Evolutionary conservation across 2,113 vertebrate species (phyloP), one percentile per base, ranked within the genome.

Genomic region (Synodontis membranacea): DNA sequence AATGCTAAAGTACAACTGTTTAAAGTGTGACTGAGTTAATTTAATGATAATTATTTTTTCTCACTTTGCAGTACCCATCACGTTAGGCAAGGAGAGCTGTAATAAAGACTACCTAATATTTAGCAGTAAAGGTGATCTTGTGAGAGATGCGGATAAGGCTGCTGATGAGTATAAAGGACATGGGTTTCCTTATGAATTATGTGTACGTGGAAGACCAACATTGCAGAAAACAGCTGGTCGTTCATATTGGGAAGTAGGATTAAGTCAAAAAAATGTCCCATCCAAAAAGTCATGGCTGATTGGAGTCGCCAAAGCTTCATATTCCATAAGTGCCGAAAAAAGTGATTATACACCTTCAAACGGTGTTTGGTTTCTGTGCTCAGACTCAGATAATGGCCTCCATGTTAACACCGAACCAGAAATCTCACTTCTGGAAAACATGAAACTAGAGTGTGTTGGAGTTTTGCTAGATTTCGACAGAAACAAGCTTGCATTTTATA

Each of bases 291-390:
- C 88, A 50, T 94, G 94, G 93, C 87, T 91, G 87, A 64, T 94
- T 7, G 94, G 94, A 50, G 88, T 94, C 39, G 86, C 89, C n/a
- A 89, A 39, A 82, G 48, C 0, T 34, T 0, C 19, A 28, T 4
- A 4, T 52, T 11, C 19, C 5, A 39, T n/a, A n/a, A 0, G 0
- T 46, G 0, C 0, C 21, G 0, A 0, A 0, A 25, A 78, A 17
- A 3, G 28, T 39, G 5, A 12, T 54, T 46, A 88, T 21, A 80
- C 75, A n/a, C 17, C 82, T 37, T 83, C 80, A 0, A 39, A 86
- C 0, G 91, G 91, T 48, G 94, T 74, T 90, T 94, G 90, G 93
- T 93, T 93, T 79, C 75, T 94, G 80, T 93, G 86, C 34, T 94
- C 66, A n/a, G 64, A 86, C 0, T 62, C 2, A 21, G 1, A 25